phyloP scores from a whole-genome alignment of 1,140 invertebrate genomes.

The Penaeus vannamei region DNA sequence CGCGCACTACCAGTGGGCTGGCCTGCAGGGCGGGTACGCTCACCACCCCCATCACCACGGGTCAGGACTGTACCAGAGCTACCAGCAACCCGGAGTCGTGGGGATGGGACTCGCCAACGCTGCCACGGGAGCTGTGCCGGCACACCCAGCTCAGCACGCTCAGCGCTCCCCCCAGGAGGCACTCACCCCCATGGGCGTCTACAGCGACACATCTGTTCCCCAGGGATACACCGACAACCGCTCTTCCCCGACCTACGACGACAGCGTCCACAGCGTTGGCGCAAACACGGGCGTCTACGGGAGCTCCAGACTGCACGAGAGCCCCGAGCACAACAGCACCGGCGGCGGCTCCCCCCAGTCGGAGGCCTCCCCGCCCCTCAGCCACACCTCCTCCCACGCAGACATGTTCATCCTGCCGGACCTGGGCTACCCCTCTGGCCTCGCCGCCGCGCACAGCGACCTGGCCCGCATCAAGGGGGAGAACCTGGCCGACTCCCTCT shows the following conservation, averaged over 20 bases:
- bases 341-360: constrained; percentile 46
- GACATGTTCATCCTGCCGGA: constrained; percentile 39
- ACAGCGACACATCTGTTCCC: background rate
- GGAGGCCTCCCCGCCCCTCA: constrained; percentile 29
- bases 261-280: background rate
- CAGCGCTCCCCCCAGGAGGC: constrained; percentile 32
- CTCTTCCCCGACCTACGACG: constrained; percentile 31
- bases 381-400: constrained; percentile 13
- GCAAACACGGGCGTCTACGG: background rate
- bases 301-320: constrained; percentile 25
- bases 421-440: constrained; percentile 16
- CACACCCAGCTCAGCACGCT: constrained; percentile 11
- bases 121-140: background rate
- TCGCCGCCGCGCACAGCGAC: background rate
- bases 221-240: constrained; percentile 34
- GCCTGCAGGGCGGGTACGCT: constrained; percentile 35
- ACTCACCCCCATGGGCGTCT: constrained; percentile 34
- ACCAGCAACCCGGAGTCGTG: constrained; percentile 24
- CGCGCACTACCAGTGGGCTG: constrained; percentile 45
- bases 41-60: background rate
- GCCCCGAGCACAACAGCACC: constrained; percentile 35
- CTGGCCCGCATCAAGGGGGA: too few relatives aligned
- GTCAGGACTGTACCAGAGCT: constrained; percentile 26
- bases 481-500: too few relatives aligned
- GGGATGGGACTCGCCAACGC: background rate